phyloP scores from a whole-genome alignment of 2,113 vertebrate genomes.

The Elachura formosa region DNA sequence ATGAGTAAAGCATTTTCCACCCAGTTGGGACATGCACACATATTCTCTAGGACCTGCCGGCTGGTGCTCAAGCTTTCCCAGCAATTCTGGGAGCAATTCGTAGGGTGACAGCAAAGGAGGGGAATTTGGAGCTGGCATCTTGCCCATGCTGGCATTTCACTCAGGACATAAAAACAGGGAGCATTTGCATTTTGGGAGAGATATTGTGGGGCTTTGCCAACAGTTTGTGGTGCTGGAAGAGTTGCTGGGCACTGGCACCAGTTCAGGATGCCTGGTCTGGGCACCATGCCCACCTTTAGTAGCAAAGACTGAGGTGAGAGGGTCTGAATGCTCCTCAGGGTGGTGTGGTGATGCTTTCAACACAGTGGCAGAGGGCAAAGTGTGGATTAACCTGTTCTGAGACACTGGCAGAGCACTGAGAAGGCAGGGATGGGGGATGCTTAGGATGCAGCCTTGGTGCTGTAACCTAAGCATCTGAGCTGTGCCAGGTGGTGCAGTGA shows the following conservation, averaged over 20 bases:
- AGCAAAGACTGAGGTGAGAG: not conserved
- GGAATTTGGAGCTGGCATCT: not conserved
- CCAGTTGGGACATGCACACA: rapidly evolving
- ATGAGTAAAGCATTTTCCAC: not conserved
- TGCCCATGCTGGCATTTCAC: not conserved
- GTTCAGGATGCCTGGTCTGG: not conserved
- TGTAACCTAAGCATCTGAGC: not conserved
- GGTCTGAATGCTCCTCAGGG: not conserved
- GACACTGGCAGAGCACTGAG: not conserved
- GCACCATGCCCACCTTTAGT: rapidly evolving
- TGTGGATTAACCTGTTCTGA: not conserved
- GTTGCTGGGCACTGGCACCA: not conserved
- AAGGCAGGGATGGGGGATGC: not conserved
- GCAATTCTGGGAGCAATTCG: not conserved
- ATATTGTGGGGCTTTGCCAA: not conserved
- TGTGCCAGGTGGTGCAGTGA: rapidly evolving
- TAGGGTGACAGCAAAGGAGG: not conserved
- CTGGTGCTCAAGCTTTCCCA: not conserved
- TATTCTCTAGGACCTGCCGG: not conserved
- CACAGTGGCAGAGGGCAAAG: no score
- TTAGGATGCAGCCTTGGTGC: rapidly evolving
- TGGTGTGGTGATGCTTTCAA: rapidly evolving
- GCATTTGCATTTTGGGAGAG: not conserved
- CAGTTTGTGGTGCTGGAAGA: rapidly evolving
- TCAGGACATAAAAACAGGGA: not conserved